Conservation (phyloP, 2,888 invertebrate genomes). For the Selenia dentaria region DNA sequence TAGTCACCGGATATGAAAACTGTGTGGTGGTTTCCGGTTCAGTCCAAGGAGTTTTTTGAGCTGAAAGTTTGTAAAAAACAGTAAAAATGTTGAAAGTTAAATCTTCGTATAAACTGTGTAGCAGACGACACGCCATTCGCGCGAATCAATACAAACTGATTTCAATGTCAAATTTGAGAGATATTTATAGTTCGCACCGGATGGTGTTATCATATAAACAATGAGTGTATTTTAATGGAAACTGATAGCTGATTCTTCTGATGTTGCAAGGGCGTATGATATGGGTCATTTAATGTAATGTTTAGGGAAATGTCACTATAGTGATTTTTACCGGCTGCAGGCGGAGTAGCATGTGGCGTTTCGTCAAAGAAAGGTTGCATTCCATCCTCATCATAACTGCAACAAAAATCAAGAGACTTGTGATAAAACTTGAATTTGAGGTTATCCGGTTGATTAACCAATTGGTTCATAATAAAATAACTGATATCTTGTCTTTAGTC, state of each 20-base stretch:
- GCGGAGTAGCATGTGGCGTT: conserved; percentile 78
- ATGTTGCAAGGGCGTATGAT: conserved; percentile 16
- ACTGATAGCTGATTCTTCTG: conserved; percentile 18
- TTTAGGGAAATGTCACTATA: neutral
- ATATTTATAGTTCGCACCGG: conserved; percentile 45
- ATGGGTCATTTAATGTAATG: conserved; percentile 1
- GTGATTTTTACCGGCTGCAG: conserved; percentile 65
- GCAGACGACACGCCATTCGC: conserved; percentile 56
- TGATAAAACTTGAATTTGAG: too few species aligned
- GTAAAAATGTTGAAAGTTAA: conserved; percentile 52
- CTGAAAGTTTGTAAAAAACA: conserved; percentile 67
- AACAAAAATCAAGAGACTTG: too few species aligned
- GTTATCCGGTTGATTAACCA: too few species aligned
- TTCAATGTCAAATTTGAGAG: conserved; percentile 34
- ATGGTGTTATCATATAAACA: conserved; percentile 62
- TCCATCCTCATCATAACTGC: conserved; percentile 76
- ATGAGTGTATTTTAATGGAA: conserved; percentile 28
- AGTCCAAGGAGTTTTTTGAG: conserved; percentile 75
- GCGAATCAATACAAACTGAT: conserved; percentile 44
- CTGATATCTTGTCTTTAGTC: too few species aligned
- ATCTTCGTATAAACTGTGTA: conserved; percentile 52
- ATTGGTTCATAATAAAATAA: too few species aligned
- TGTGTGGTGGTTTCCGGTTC: conserved; percentile 65
- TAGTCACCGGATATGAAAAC: conserved; percentile 66
- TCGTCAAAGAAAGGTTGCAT: conserved; percentile 81